phyloP scores from a whole-genome alignment of 2,797 vertebrate genomes.

The Arctocebus calabarensis region DNA sequence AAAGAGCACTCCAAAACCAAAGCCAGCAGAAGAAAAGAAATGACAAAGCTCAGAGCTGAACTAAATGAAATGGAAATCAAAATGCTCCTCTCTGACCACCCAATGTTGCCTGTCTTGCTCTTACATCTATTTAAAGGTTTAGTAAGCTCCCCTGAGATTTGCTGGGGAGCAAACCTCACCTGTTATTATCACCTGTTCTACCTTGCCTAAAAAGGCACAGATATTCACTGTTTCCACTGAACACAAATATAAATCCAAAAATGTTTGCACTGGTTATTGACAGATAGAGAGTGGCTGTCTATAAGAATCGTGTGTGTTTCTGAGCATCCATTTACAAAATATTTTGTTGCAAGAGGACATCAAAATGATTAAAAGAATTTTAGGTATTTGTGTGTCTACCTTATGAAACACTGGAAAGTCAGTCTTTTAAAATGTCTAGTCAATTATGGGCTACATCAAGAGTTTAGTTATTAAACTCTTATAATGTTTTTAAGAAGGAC shows the following conservation, averaged over 20 bases:
- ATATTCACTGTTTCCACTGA: not conserved
- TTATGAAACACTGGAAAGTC: not conserved
- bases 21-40: too few species aligned
- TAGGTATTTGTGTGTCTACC: not conserved
- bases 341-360: not conserved
- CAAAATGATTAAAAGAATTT: not conserved
- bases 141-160: not conserved
- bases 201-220: not conserved
- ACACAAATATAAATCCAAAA: not conserved
- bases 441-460: not conserved
- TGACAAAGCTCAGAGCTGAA: too few species aligned
- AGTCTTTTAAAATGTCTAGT: not conserved
- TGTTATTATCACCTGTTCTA: not conserved
- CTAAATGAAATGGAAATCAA: not conserved
- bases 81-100: not conserved
- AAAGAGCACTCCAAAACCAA: too few species aligned
- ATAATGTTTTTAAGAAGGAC: not conserved
- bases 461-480: conserved; percentile 22
- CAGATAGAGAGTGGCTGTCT: not conserved
- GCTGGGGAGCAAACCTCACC: too few species aligned
- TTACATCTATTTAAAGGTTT: not conserved
- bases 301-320: not conserved
- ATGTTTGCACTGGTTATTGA: not conserved
- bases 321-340: conserved; percentile 35
- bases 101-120: not conserved